Evolutionary conservation across 1,140 invertebrate genomes (phyloP), one percentile per base, ranked within the genome.

Genomic region (Trichoplusia ni): DNA sequence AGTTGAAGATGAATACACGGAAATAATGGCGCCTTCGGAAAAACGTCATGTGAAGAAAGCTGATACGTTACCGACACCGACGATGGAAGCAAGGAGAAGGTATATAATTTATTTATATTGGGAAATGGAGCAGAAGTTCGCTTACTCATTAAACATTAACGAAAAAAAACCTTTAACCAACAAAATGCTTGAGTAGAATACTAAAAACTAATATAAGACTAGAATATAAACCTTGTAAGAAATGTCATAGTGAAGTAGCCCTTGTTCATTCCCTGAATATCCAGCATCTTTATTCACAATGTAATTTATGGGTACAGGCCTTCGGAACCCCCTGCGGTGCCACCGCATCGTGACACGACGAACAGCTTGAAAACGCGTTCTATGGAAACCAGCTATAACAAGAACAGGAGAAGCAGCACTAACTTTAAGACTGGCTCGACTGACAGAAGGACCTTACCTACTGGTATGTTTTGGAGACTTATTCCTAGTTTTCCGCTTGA

Each of bases 351-450:
- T 18, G 91, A 92, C 31, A 92, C 92, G 21, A 91, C 93, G 14
- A 95, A 94, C 75, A 95, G 94, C 54, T 92, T 96, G 23, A 96
- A 95, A 81, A 96, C 95, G 42, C 92, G 95, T 72, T 95, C 95
- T 13, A 95, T 96, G 93, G 95, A 96, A 77, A 94, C 95, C 2
- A 94, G 94, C 49, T 94, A 93, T 73, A 92, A 93, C 47, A 93
- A 94, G 78, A 93, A 93, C 69, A 91, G 93, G 67, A 89, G 93
- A 64, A 92, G 91, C 71, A 93, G 91, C 74, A 93, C 91, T 77
- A 90, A 87, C 27, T 92, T 91, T 54, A 92, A 86, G 68, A 87
- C 79, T 72, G 91, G 89, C 38, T 94, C 93, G 1, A 92, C 93
- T 3, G 94, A 95, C 76, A 89, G 94, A 82, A 91, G 94, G 60